Conservation (phyloP, 2,888 invertebrate species). For the Rhopalosiphum nymphaeae region DNA sequence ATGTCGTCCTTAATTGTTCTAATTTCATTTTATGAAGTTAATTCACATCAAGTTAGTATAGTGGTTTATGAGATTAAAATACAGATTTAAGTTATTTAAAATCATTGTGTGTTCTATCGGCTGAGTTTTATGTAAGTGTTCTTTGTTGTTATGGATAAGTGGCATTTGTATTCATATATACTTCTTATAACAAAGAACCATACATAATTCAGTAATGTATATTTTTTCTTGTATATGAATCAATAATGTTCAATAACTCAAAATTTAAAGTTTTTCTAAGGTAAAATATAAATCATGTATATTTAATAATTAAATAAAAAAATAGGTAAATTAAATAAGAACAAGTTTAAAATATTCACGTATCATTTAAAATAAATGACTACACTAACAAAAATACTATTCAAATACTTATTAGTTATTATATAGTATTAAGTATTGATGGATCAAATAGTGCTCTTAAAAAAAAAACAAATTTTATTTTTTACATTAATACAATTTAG, state of each 20-base stretch:
- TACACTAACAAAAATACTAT: neutral
- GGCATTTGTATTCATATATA: neutral
- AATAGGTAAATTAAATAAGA: neutral
- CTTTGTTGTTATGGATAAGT: slow-evolving; percentile 10
- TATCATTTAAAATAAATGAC: slow-evolving; percentile 6
- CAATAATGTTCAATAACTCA: slow-evolving; percentile 3
- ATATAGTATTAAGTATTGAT: neutral
- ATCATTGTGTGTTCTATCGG: neutral
- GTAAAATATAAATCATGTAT: neutral
- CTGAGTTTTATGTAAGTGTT: slow-evolving; percentile 35
- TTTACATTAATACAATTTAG: neutral
- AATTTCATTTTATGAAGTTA: neutral
- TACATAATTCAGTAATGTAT: slow-evolving; percentile 46
- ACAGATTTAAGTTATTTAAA: slow-evolving; percentile 8
- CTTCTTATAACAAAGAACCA: slow-evolving; percentile 29
- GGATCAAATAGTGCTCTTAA: neutral
- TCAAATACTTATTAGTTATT: neutral
- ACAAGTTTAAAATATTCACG: neutral
- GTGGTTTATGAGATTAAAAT: neutral
- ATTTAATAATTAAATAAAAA: neutral
- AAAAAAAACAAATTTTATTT: neutral
- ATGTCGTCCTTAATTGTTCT: neutral
- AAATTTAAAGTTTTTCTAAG: neutral
- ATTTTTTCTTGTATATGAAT: slow-evolving; percentile 22
- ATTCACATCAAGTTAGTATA: neutral